Evolutionary conservation across 2,888 invertebrate genomes (phyloP).

Genomic region (Pristionchus mayeri): DNA sequence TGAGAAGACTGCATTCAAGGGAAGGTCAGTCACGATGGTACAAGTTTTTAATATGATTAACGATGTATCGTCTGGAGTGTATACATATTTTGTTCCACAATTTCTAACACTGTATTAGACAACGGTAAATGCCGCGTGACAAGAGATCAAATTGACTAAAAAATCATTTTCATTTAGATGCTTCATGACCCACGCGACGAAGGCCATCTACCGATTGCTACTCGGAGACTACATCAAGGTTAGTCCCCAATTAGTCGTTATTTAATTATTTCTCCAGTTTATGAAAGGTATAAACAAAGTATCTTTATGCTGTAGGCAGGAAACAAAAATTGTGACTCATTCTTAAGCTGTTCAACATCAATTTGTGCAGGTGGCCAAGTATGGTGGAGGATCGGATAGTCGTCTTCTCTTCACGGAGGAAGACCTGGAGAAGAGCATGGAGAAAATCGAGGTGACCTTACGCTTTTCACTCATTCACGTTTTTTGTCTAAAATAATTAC

Average conservation of each 20-base stretch:
- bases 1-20: constrained; percentile 90
- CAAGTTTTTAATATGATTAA: no score
- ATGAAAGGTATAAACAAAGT: neutral
- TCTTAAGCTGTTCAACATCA: no score
- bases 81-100: no score
- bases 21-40: constrained; percentile 51
- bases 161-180: constrained; percentile 81
- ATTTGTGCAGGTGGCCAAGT: constrained; percentile 63
- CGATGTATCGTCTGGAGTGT: no score
- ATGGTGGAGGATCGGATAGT: constrained; percentile 66
- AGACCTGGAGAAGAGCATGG: constrained; percentile 97
- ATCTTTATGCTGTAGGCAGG: no score
- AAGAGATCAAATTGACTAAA: no score
- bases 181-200: constrained; percentile 99
- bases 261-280: constrained; percentile 7
- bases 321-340: no score
- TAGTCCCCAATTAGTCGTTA: neutral
- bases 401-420: constrained; percentile 94
- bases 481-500: no score
- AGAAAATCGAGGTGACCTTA: constrained; percentile 97
- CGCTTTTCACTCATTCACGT: neutral
- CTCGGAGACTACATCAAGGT: constrained; percentile 99
- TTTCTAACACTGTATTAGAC: no score
- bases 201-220: constrained; percentile 98
- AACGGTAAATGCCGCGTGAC: no score